Evolutionary conservation across 2,888 invertebrate species (phyloP).

Genomic region (Eupeodes latifasciatus): DNA sequence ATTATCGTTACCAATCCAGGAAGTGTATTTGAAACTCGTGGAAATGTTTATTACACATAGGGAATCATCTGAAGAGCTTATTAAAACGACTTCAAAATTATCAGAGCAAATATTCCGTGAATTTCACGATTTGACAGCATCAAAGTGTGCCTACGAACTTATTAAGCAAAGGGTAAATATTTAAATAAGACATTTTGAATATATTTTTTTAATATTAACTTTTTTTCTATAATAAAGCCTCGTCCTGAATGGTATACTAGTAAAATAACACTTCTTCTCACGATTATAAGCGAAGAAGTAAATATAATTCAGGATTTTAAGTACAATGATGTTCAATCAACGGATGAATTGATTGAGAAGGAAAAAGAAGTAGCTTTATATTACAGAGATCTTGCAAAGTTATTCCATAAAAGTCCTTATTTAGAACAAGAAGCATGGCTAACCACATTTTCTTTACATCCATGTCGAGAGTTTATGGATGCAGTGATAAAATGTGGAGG

Average conservation of each 20-base stretch:
- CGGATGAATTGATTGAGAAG: slow-evolving; percentile 80
- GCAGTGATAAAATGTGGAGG: slow-evolving; percentile 80
- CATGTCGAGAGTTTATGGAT: slow-evolving; percentile 78
- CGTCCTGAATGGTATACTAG: slow-evolving; percentile 82
- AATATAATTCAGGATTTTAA: slow-evolving; percentile 82
- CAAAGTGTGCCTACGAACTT: slow-evolving; percentile 51
- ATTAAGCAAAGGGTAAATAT: slow-evolving; percentile 50
- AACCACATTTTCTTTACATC: slow-evolving; percentile 82
- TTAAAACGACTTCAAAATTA: slow-evolving; percentile 37
- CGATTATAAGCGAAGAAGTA: slow-evolving; percentile 81
- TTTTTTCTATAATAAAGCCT: slow-evolving; percentile 76
- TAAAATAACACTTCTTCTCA: slow-evolving; percentile 80
- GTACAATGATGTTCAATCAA: slow-evolving; percentile 81
- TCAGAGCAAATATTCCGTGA: slow-evolving; percentile 56
- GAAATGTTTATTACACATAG: slow-evolving; percentile 55
- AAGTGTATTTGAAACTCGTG: slow-evolving; percentile 38
- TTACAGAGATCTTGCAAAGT: slow-evolving; percentile 81
- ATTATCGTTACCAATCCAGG: background rate
- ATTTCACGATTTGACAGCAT: slow-evolving; percentile 18
- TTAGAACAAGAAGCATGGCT: slow-evolving; percentile 83
- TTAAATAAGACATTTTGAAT: background rate
- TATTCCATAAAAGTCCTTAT: slow-evolving; percentile 80
- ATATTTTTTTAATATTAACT: background rate
- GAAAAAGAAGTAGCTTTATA: slow-evolving; percentile 80
- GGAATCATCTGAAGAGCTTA: slow-evolving; percentile 57